phyloP scores from a whole-genome alignment of 2,113 vertebrate genomes.

The Phainopepla nitens region DNA sequence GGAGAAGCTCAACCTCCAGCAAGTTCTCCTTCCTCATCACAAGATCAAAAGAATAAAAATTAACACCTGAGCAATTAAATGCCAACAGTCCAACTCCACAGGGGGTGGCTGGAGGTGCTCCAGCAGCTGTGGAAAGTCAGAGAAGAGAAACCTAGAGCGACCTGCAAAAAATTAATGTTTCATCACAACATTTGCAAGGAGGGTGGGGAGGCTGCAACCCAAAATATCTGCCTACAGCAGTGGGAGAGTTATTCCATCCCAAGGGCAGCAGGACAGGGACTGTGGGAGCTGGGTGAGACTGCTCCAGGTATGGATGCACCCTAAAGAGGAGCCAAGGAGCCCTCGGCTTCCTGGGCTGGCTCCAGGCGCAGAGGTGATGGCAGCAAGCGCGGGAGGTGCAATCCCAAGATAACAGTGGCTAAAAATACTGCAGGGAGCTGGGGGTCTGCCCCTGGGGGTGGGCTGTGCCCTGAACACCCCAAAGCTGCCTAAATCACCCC shows the following conservation, averaged over 20 bases:
- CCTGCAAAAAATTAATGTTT: background rate
- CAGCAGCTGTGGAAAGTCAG: background rate
- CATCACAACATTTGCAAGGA: background rate
- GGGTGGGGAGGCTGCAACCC: background rate
- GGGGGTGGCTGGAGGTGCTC: background rate
- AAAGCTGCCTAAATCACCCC: background rate
- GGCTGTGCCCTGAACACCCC: background rate
- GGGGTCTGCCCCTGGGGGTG: background rate
- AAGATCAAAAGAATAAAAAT: background rate
- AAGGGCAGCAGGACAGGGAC: background rate
- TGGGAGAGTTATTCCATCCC: fast-evolving
- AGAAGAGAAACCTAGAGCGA: fast-evolving
- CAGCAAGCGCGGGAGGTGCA: background rate
- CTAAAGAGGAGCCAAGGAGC: background rate
- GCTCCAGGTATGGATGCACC: fast-evolving
- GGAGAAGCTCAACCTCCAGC: background rate
- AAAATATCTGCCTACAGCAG: background rate
- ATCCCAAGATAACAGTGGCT: fast-evolving
- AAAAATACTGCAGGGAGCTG: background rate
- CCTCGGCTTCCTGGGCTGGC: background rate
- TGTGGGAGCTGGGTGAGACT: background rate
- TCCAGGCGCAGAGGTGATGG: background rate
- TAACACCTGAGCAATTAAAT: background rate
- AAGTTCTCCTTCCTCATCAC: background rate
- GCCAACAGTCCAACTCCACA: background rate